Conservation (phyloP, 2,113 vertebrate species). For the Gymnogyps californianus region DNA sequence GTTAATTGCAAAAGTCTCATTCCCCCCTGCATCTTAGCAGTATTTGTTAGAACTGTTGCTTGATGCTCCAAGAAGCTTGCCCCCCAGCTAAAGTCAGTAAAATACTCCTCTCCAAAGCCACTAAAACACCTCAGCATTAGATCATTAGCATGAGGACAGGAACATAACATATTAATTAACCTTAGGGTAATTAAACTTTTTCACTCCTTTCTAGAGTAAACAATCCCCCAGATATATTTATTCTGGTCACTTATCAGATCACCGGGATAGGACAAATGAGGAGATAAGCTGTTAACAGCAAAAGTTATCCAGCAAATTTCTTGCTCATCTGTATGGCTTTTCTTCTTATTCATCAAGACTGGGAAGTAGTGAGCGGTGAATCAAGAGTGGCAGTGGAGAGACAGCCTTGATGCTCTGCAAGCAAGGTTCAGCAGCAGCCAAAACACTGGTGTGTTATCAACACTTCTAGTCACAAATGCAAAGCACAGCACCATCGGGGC, state of each 20-base stretch:
- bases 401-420: neutral
- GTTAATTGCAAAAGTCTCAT: neutral
- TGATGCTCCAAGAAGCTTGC: neutral
- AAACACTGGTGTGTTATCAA: neutral
- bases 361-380: neutral
- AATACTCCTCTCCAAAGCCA: neutral
- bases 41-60: neutral
- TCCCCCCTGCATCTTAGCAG: neutral
- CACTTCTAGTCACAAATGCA: neutral
- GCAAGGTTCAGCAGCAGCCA: neutral
- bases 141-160: neutral
- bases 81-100: neutral
- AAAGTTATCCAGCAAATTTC: neutral
- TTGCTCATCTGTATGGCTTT: neutral
- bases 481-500: neutral
- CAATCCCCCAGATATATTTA: neutral
- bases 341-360: neutral
- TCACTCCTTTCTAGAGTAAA: neutral
- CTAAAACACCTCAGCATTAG: neutral
- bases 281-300: neutral
- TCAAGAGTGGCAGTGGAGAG: neutral
- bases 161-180: neutral
- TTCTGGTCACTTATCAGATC: neutral
- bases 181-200: neutral
- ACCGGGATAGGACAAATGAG: neutral